Evolutionary conservation across 2,888 invertebrate genomes (phyloP), one percentile per base, ranked within the genome.

Genomic region (Sisyra terminalis): DNA sequence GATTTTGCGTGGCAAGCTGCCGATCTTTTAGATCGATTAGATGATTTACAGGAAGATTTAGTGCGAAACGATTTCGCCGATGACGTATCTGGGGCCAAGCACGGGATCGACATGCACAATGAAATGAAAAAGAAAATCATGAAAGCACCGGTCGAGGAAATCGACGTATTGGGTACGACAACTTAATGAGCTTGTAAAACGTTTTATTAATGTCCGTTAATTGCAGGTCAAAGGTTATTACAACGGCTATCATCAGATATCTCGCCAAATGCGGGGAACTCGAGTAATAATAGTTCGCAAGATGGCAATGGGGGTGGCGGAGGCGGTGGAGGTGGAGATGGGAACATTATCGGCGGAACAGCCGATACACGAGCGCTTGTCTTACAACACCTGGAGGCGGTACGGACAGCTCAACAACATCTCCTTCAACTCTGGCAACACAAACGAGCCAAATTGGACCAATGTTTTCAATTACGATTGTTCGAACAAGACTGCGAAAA

Each of bases 401-500:
- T 93, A 17, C 85, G 89, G 51, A 79, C 85, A 4, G 85, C 87
- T 0, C 88, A 93, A 55, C 86, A 90, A 57, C 88, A 93, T 56
- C 75, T 96, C 39, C 74, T 89, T 48, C 89, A 90, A 55, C 67
- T 90, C 44, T 97, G 96, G 96, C 89, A 92, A 57, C 85, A 86
- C 54, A 92, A 94, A 59, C 88, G 93, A 58, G 75, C 84, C 55
- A 88, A 93, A 61, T 70, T 97, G 48, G 94, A 96, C 58, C 94
- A 96, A 63, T 93, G 94, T 59, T 89, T 94, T 58, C 94, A 97
- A 60, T 71, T 96, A 52, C 71, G 94, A 40, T 74, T 96, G 38
- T 94, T 96, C 58, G 96, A 97, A 63, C 89, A 92, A 60, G 97
- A 97, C 60, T 96, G 94, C 52, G 92, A 94, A 60, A 94, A 90